Evolutionary conservation across 2,888 invertebrate genomes (phyloP).

Genomic region (Drosophila anceps): DNA sequence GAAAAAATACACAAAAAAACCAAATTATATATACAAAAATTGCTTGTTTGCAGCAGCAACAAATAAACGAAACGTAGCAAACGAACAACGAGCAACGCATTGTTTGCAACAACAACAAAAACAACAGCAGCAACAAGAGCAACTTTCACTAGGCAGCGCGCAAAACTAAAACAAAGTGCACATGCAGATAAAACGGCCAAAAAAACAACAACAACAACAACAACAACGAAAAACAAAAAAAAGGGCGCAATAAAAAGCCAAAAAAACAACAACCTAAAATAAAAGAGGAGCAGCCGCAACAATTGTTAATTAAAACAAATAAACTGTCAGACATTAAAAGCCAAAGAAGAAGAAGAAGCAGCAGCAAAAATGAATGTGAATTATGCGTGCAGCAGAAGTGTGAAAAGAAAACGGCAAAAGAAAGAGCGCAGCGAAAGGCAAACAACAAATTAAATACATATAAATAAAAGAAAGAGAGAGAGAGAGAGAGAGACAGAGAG

Average conservation of each 20-base stretch:
- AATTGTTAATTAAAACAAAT: slow-evolving; percentile 81
- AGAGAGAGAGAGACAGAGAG: neutral
- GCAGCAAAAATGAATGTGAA: slow-evolving; percentile 60
- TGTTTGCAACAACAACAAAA: slow-evolving; percentile 62
- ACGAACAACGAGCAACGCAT: slow-evolving; percentile 64
- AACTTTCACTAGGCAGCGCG: slow-evolving; percentile 73
- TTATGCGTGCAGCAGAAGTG: slow-evolving; percentile 69
- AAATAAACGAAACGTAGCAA: slow-evolving; percentile 64
- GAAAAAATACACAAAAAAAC: slow-evolving; percentile 28
- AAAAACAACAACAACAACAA: slow-evolving; percentile 26
- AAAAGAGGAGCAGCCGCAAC: slow-evolving; percentile 37
- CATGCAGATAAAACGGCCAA: slow-evolving; percentile 51
- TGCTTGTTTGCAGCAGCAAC: slow-evolving; percentile 60
- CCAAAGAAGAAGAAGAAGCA: neutral
- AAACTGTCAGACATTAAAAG: slow-evolving; percentile 59
- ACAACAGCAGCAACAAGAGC: slow-evolving; percentile 20
- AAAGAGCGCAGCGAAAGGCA: slow-evolving; percentile 38
- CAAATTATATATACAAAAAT: slow-evolving; percentile 39
- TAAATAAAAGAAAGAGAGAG: neutral
- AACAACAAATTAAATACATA: slow-evolving; percentile 14
- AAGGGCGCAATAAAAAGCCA: slow-evolving; percentile 44
- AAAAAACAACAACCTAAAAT: slow-evolving; percentile 25
- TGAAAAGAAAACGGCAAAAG: slow-evolving; percentile 33
- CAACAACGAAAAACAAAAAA: slow-evolving; percentile 35
- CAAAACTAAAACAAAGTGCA: slow-evolving; percentile 69